Evolutionary conservation across 1,140 invertebrate species (phyloP).

Genomic region (Drosophila nebulosa): DNA sequence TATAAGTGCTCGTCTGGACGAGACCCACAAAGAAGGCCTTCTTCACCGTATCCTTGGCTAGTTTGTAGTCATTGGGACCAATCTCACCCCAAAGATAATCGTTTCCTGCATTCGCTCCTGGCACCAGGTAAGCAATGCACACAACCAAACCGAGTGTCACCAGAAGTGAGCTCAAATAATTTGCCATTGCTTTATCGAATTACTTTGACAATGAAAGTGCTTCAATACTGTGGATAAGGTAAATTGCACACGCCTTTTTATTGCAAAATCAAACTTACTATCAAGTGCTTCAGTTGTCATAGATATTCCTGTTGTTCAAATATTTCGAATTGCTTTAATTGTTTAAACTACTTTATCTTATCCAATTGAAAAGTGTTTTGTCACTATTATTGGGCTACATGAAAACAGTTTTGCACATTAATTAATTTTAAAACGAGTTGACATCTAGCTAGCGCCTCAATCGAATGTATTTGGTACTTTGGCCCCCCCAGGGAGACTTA

Average conservation of each 20-base stretch:
- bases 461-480: not conserved
- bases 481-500: too few species aligned
- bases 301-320: not conserved
- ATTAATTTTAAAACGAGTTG: not conserved
- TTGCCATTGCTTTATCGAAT: not conserved
- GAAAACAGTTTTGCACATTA: not conserved
- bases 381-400: not conserved
- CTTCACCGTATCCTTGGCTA: slow-evolving; percentile 59
- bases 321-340: slow-evolving; percentile 23
- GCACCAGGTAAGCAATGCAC: slow-evolving; percentile 11
- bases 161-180: not conserved
- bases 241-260: slow-evolving; percentile 19
- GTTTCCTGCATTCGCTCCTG: slow-evolving; percentile 24
- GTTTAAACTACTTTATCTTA: slow-evolving; percentile 18
- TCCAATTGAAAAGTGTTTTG: slow-evolving; percentile 1
- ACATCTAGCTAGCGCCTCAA: not conserved
- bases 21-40: slow-evolving; percentile 65
- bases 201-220: not conserved
- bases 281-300: slow-evolving; percentile 1
- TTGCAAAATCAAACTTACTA: slow-evolving; percentile 10
- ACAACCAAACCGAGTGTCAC: slow-evolving; percentile 10
- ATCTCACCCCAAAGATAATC: slow-evolving; percentile 61
- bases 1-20: slow-evolving; percentile 53
- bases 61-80: slow-evolving; percentile 50
- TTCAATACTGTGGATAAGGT: slow-evolving; percentile 17